Evolutionary conservation across 1,140 invertebrate genomes (phyloP).

Genomic region (Saccostrea echinata): DNA sequence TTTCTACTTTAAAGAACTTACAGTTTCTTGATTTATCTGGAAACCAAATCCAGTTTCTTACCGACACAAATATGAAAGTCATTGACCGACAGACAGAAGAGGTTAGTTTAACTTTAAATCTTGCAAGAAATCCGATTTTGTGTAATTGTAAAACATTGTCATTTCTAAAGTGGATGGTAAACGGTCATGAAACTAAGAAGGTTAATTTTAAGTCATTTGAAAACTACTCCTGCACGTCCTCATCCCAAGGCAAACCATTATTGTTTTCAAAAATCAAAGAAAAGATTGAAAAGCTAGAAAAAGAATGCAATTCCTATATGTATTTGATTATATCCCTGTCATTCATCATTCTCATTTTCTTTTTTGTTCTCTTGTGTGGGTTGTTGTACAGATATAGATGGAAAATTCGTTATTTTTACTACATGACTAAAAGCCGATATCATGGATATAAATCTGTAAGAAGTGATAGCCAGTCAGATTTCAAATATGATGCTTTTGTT

Average conservation of each 20-base stretch:
- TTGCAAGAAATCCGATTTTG: slow-evolving; percentile 5
- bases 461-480: no score
- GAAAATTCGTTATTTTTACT: no score
- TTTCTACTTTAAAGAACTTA: slow-evolving; percentile 51
- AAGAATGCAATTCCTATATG: no score
- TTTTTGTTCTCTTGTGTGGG: slow-evolving; percentile 8
- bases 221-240: background rate
- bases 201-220: background rate
- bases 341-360: slow-evolving; percentile 26
- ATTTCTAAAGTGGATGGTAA: slow-evolving; percentile 43
- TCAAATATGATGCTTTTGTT: no score
- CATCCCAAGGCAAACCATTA: background rate
- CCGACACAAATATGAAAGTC: background rate
- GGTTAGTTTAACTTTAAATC: background rate
- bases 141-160: slow-evolving; percentile 19
- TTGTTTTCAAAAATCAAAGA: no score
- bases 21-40: slow-evolving; percentile 49
- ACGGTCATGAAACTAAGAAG: background rate
- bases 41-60: slow-evolving; percentile 32
- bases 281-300: no score
- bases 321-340: background rate
- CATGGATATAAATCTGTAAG: no score
- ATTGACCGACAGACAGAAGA: background rate
- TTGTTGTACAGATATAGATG: slow-evolving; percentile 56
- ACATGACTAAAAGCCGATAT: no score